These are phyloP conservation scores for Acanthaster planci DNA, from an alignment of 35 echinoderm and acorn worm species.

Conservation along the genomic window DNA sequence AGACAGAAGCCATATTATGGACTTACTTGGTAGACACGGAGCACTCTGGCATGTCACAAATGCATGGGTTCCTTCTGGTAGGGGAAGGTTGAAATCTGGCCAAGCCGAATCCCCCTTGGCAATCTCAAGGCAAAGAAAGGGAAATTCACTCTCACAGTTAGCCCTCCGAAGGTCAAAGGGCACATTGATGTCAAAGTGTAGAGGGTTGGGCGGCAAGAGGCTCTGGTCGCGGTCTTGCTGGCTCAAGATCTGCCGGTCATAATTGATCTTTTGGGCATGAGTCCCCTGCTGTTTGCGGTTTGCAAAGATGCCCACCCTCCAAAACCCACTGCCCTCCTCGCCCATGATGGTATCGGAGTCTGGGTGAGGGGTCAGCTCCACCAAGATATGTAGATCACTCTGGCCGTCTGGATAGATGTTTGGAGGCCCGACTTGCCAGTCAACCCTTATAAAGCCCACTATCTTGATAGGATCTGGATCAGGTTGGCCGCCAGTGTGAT, in stretches of 20 bases:
- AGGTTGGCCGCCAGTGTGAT: neutral
- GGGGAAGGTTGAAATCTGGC: slow-evolving; percentile 41
- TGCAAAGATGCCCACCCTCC: slow-evolving; percentile 10
- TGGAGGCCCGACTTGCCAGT: neutral
- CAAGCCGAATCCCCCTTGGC: slow-evolving; percentile 38
- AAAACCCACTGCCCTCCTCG: neutral
- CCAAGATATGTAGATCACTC: neutral
- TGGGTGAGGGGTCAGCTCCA: neutral
- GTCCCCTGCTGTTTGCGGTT: neutral
- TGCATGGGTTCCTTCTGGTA: neutral
- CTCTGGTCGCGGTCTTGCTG: neutral
- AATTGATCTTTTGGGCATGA: neutral
- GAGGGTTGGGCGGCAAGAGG: neutral
- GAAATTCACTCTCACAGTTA: slow-evolving; percentile 19
- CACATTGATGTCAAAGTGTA: slow-evolving; percentile 1
- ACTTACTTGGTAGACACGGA: neutral
- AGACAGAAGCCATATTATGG: neutral
- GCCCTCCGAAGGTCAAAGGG: slow-evolving; percentile 29
- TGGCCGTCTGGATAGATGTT: neutral
- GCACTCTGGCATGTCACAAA: neutral
- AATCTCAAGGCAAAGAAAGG: slow-evolving; percentile 48
- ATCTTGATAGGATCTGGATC: neutral
- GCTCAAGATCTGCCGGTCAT: slow-evolving; percentile 5
- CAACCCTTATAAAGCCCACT: neutral
- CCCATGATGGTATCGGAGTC: neutral